A percentile compares a stretch with the other conserved stretches of the same genome.
These are phyloP conservation scores for Andrena marginata DNA, from an alignment of 2,888 invertebrate species.

Conservation along the genomic window DNA sequence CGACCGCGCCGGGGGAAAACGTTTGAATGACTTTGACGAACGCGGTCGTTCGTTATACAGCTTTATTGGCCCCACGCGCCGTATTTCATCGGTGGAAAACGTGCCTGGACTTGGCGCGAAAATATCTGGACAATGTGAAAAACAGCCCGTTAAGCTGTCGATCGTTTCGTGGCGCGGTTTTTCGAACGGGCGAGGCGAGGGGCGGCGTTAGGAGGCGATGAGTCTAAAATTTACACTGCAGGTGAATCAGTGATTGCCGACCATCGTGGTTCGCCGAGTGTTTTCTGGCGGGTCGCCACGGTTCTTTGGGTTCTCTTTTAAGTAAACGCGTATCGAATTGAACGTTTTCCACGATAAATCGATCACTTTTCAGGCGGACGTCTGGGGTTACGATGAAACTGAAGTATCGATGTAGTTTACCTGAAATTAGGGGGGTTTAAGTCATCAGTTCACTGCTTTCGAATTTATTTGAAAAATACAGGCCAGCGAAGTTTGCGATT, in stretches of 20 bases:
- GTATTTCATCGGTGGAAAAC: background rate
- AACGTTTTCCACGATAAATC: too few species aligned
- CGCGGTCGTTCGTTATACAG: conserved; percentile 11
- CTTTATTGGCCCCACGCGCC: background rate
- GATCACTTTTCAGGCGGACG: too few species aligned
- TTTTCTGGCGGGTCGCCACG: too few species aligned
- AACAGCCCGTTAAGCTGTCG: background rate
- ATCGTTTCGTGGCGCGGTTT: background rate
- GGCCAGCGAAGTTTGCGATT: too few species aligned
- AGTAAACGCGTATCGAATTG: too few species aligned
- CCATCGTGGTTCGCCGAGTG: too few species aligned
- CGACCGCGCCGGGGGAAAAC: background rate
- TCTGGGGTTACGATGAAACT: too few species aligned
- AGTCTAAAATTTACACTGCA: background rate
- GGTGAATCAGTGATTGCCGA: background rate
- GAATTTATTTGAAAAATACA: too few species aligned
- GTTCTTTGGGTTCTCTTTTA: too few species aligned
- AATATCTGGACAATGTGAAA: background rate
- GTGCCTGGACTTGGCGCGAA: background rate
- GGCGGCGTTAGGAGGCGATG: background rate
- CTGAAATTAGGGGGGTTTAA: too few species aligned
- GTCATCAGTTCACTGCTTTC: too few species aligned
- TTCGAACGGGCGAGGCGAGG: background rate
- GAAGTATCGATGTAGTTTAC: too few species aligned
- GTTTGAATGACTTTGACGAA: conserved; percentile 7